Evolutionary conservation across 2,797 vertebrate species (phyloP).

Genomic region (Sebastes miniatus): DNA sequence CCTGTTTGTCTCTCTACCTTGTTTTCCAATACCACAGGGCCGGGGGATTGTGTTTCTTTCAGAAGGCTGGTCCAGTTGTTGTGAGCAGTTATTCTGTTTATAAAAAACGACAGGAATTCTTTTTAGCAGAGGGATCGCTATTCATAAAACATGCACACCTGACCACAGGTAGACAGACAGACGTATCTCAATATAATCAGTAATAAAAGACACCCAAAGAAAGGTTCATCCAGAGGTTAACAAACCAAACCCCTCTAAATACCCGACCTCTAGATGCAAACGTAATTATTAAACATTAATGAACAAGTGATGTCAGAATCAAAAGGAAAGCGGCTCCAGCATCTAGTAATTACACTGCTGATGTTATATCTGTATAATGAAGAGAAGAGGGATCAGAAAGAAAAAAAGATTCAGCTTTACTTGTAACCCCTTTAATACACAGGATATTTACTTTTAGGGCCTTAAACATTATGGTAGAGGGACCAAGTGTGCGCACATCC

Average conservation of each 20-base stretch:
- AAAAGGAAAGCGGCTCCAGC: conserved; percentile 20
- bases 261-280: conserved; percentile 24
- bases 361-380: not conserved
- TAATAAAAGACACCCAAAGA: not conserved
- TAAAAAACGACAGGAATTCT: conserved; percentile 17
- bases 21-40: conserved; percentile 63
- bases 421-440: not conserved
- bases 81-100: not conserved
- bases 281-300: conserved; percentile 49
- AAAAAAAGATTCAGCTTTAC: not conserved
- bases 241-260: conserved; percentile 17
- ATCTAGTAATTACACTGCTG: conserved; percentile 36
- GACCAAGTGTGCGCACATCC: not conserved
- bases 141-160: conserved; percentile 29
- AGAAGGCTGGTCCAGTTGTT: conserved; percentile 38
- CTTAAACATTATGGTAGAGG: not conserved
- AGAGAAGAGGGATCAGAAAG: not conserved
- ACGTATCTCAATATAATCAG: not conserved
- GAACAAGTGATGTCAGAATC: conserved; percentile 41
- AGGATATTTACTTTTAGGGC: not conserved
- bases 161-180: not conserved
- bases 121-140: conserved; percentile 14
- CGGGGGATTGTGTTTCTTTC: conserved; percentile 55
- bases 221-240: conserved; percentile 23
- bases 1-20: conserved; percentile 64